Evolutionary conservation across 2,888 invertebrate genomes (phyloP), one percentile per base, ranked within the genome.

Genomic region (Julus scanicus): DNA sequence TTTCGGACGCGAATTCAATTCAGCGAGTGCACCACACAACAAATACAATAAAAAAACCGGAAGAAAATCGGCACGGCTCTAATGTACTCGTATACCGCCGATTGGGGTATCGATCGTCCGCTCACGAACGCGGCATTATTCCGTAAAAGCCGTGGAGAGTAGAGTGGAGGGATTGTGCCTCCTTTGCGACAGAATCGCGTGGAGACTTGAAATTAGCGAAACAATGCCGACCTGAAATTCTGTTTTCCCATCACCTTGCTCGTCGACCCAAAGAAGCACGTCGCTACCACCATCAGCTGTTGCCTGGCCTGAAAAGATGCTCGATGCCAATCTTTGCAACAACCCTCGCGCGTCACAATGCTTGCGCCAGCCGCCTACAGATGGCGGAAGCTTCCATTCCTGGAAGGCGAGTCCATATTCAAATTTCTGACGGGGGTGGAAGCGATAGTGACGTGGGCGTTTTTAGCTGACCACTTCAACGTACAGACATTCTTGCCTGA

Each of bases 251-350:
- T 57, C 57, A 57, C 57, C 57, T 57, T 57, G 57, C 57, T 15
- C 11, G 57, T 11, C 57, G 57, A 15, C 57, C 57, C 15, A 57
- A 49, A 57, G 57, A 11, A 57, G 57, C 57, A 17, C 57, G 57
- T 57, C 17, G 57, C 15, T 57, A 57, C 57, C 57, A 57, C 57
- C 57, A 57, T 57, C 57, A 57, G 57, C 57, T 57, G 57, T 57
- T 57, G 57, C 57, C 57, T 57, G 57, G 57, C 57, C 57, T 57
- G 15, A 57, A 57, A 57, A 57, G 57, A 57, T 57, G 57, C 57
- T 57, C 57, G 57, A 57, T 17, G 57, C 15, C 57, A 17, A 57
- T 57, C 15, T 57, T 57, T 11, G 57, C 57, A 57, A 57, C 57
- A 57, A 57, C 57, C 57, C 57, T 57, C 57, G 57, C 57, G 11